Evolutionary conservation across 2,113 vertebrate genomes (phyloP).

Genomic region (Cochlearius cochlearius): DNA sequence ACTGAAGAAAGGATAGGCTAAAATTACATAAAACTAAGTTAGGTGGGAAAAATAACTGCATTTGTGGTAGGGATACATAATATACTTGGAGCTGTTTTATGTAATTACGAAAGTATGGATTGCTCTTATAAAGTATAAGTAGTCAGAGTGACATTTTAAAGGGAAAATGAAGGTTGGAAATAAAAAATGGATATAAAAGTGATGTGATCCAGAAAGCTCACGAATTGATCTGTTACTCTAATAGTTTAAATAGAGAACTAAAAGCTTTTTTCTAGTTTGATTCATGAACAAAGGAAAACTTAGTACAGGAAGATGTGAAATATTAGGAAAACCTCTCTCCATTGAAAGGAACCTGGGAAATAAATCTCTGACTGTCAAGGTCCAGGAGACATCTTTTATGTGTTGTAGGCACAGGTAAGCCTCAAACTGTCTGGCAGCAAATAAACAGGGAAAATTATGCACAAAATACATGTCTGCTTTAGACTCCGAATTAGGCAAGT

Average conservation of each 20-base stretch:
- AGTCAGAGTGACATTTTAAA: conserved; percentile 48
- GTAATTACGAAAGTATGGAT: conserved; percentile 39
- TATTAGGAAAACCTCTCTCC: background rate
- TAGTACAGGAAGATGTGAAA: background rate
- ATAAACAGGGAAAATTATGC: background rate
- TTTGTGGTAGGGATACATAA: background rate
- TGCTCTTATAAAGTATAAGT: conserved; percentile 27
- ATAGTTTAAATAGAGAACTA: conserved; percentile 3
- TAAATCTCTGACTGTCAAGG: background rate
- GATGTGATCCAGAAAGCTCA: conserved; percentile 25
- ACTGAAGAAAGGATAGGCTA: background rate
- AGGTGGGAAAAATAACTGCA: conserved; percentile 1
- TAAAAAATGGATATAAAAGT: conserved; percentile 1
- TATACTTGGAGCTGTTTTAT: conserved; percentile 19
- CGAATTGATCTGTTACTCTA: conserved; percentile 27
- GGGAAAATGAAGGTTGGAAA: conserved; percentile 27
- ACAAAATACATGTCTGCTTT: background rate
- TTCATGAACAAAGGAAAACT: background rate
- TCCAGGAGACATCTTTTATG: background rate
- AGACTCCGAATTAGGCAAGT: background rate
- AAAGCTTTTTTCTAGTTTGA: background rate
- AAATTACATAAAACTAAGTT: conserved; percentile 13
- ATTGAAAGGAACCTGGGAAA: background rate
- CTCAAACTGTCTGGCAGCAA: background rate
- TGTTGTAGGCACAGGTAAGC: background rate